These are phyloP conservation scores for Polydrusus cervinus DNA, from an alignment of 2,888 invertebrate species.

Conservation along the genomic window DNA sequence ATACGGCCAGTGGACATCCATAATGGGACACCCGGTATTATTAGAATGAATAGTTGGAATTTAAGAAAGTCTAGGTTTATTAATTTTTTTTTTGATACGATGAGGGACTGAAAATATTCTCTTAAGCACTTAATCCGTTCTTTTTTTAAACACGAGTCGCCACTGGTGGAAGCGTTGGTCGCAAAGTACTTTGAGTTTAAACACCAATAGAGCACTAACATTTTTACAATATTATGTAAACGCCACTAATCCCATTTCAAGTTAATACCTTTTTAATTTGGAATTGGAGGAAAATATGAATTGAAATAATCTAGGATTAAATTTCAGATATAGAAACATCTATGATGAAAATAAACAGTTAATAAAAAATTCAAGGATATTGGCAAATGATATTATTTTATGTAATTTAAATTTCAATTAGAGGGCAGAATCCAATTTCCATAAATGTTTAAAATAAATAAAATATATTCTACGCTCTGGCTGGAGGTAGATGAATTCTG, in stretches of 20 bases:
- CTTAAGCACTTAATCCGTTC: too few relatives aligned
- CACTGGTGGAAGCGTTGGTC: too few relatives aligned
- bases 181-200: too few relatives aligned
- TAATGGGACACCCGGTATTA: too few relatives aligned
- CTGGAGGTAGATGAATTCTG: background rate
- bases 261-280: background rate
- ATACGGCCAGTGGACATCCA: too few relatives aligned
- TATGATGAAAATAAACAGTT: background rate
- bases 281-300: background rate
- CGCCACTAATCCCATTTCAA: background rate
- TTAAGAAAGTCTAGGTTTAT: too few relatives aligned
- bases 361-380: constrained; percentile 33
- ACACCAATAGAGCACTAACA: too few relatives aligned
- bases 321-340: background rate
- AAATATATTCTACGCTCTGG: background rate
- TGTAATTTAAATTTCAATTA: constrained; percentile 39
- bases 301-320: background rate
- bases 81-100: too few relatives aligned
- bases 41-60: too few relatives aligned
- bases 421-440: constrained; percentile 25
- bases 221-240: too few relatives aligned
- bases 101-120: too few relatives aligned
- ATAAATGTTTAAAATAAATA: constrained; percentile 38
- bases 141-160: too few relatives aligned
- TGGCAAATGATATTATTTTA: constrained; percentile 43